A percentile compares a stretch with the other conserved stretches of the same genome.
These are phyloP conservation scores for Neoarius graeffei DNA, from an alignment of 2,113 vertebrate species.

Conservation along the genomic window DNA sequence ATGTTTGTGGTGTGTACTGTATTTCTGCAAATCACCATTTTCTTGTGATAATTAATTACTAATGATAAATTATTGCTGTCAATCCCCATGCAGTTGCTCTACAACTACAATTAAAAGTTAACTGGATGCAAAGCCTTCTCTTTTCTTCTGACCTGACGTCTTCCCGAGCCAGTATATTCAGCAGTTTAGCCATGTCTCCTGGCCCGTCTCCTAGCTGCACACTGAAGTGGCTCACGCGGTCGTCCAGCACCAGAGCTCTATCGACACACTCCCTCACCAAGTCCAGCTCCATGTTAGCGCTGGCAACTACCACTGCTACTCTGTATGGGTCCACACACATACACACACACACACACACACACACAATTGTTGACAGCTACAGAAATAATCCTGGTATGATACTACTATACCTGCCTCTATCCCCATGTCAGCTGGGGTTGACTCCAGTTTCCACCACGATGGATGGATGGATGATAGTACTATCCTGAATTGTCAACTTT, in stretches of 20 bases:
- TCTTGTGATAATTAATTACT: neutral
- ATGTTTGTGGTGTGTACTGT: neutral
- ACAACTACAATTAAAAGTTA: neutral
- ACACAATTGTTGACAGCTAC: neutral
- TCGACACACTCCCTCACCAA: conserved; percentile 81
- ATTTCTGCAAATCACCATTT: neutral
- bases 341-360: conserved; percentile 23
- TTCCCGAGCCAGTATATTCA: conserved; percentile 83
- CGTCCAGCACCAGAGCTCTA: conserved; percentile 80
- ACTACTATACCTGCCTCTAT: neutral
- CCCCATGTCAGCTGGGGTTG: too few relatives aligned
- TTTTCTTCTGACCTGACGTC: conserved; percentile 77
- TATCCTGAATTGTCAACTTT: neutral
- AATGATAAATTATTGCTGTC: neutral
- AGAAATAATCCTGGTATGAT: neutral
- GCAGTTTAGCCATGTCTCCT: conserved; percentile 81
- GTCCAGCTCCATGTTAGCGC: conserved; percentile 83
- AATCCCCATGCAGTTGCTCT: neutral
- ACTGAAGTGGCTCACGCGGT: conserved; percentile 80
- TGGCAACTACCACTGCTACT: conserved; percentile 83
- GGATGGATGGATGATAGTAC: too few relatives aligned
- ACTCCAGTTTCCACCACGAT: too few relatives aligned
- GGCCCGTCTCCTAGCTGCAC: conserved; percentile 78
- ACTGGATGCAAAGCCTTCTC: neutral
- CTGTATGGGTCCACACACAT: conserved; percentile 61